Conservation (phyloP, 1,140 invertebrate species). For the Orussus abietinus region DNA sequence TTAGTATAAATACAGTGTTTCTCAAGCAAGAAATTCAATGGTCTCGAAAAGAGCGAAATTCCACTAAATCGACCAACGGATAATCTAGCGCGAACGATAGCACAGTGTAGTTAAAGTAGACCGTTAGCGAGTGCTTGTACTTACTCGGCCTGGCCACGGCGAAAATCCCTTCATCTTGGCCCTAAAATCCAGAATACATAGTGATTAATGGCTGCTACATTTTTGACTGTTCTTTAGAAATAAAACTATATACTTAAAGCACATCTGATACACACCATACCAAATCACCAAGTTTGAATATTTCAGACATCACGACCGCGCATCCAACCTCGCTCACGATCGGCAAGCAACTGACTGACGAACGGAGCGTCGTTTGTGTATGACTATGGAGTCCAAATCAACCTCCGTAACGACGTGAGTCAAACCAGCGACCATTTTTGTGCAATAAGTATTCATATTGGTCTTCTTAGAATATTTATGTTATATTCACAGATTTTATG, state of each 20-base stretch:
- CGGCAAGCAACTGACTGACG: conserved; percentile 46
- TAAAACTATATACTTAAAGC: conserved; percentile 14
- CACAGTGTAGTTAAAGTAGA: conserved; percentile 11
- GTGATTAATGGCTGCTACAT: conserved; percentile 18
- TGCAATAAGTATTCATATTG: no score
- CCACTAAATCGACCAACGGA: not conserved
- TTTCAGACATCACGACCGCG: conserved; percentile 53
- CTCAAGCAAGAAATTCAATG: not conserved
- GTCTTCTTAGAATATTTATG: no score
- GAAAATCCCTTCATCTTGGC: conserved; percentile 94
- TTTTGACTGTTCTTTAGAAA: conserved; percentile 7
- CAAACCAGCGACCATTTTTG: conserved; percentile 14
- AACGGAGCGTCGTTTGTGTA: conserved; percentile 39
- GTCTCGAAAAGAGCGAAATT: not conserved
- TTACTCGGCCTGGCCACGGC: conserved; percentile 90
- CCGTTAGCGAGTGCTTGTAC: conserved; percentile 44
- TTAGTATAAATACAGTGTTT: not conserved
- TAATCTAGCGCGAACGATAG: not conserved
- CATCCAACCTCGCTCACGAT: conserved; percentile 25
- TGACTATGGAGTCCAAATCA: conserved; percentile 31
- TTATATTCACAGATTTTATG: no score
- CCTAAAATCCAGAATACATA: conserved; percentile 65
- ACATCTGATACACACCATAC: conserved; percentile 63
- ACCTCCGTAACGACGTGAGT: conserved; percentile 14
- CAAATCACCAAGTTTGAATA: conserved; percentile 68